Conservation (phyloP, 2,888 invertebrate genomes). For the Frankliniella intonsa region DNA sequence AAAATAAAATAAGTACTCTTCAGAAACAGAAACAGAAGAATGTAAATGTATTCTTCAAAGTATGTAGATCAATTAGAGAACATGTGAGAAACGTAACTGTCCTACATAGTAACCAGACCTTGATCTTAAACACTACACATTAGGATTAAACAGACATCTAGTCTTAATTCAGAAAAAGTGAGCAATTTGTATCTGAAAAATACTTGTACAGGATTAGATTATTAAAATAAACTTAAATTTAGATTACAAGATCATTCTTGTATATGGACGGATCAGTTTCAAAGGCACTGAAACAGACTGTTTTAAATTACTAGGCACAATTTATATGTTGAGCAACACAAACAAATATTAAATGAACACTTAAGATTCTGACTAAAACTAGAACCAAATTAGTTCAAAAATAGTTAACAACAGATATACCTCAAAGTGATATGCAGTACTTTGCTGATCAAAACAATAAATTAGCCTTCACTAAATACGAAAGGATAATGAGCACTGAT, state of each 20-base stretch:
- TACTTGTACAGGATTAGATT: background rate
- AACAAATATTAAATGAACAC: background rate
- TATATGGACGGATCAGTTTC: background rate
- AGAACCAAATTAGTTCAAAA: slow-evolving; percentile 15
- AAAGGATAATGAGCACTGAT: background rate
- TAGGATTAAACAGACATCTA: background rate
- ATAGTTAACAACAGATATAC: background rate
- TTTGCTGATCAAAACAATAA: background rate
- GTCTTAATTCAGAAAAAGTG: background rate
- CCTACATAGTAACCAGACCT: background rate
- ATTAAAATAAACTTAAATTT: background rate
- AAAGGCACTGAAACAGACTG: slow-evolving; percentile 18
- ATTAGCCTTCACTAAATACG: background rate
- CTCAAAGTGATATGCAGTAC: background rate
- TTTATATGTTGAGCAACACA: slow-evolving; percentile 8
- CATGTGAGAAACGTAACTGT: background rate
- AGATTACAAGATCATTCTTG: background rate
- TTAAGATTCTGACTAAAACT: background rate
- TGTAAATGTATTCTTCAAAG: background rate
- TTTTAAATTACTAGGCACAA: background rate
- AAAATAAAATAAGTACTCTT: background rate
- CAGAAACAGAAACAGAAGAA: background rate
- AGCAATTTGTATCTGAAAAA: background rate
- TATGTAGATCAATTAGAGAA: background rate
- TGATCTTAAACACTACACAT: background rate